Evolutionary conservation across 2,113 vertebrate species (phyloP), one percentile per base, ranked within the genome.

Genomic region (Chloropsis hardwickii): DNA sequence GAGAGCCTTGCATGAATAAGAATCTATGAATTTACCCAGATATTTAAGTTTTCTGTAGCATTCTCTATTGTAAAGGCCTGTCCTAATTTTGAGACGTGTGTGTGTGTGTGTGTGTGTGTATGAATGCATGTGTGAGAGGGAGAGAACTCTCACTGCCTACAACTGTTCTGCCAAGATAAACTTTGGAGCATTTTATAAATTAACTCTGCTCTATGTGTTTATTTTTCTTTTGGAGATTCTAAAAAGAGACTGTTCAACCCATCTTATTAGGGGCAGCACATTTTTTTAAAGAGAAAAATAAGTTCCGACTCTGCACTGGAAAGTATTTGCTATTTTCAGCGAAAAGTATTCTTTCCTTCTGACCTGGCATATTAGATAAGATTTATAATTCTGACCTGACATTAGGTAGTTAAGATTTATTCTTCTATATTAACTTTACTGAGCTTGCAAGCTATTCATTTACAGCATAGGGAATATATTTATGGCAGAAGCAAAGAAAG

Each of bases 221-320:
- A 95, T 96, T 98, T 98, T 98, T 96, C 96, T 98, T 96, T 88
- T 70, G 72, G 92, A 97, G 94, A 94, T 97, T 97, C 97, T 97
- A 97, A 97, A 98, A 97, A 90, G 95, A 97, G 88, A 92, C 91
- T 92, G 87, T 96, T 97, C 89, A 94, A 79, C 87, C 95, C 94
- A 95, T 97, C 94, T 97, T 96, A 92, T 80, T 90, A 95, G 89
- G 86, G 90, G 92, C 94, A 95, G 96, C 85, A 60, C 90, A 89
- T 94, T 97, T 93, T 96, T 89, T 88, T 71, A 57, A 95, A 84
- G 85, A 69, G 86, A 90, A 95, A 94, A 95, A 93, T 91, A 94
- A 92, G 91, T 96, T 95, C 94, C 86, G 91, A 84, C 70, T 67
- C 80, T 85, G 37, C 66, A 58, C 73, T 97, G 90, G 94, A 97